phyloP scores from a whole-genome alignment of 2,888 invertebrate species.

The Scrobipalpa atriplicella region DNA sequence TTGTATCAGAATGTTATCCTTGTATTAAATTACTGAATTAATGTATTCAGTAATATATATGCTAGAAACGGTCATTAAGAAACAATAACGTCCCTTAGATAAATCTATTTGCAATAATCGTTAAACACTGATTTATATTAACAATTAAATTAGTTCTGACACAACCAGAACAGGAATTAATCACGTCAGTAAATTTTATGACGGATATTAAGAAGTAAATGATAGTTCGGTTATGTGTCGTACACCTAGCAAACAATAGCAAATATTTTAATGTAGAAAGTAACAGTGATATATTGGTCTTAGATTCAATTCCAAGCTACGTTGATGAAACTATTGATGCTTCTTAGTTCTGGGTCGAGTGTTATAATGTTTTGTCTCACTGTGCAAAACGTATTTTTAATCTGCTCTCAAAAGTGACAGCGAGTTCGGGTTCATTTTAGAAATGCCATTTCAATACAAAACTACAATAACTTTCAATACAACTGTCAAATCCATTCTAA shows the following conservation, averaged over 20 bases:
- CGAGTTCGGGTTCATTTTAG: no score
- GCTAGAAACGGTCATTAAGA: conserved; percentile 12
- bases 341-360: no score
- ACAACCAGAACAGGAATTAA: conserved; percentile 61
- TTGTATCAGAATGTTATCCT: not conserved
- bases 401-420: no score
- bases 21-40: not conserved
- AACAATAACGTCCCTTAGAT: conserved; percentile 38
- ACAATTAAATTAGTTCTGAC: conserved; percentile 67
- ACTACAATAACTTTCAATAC: no score
- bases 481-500: no score
- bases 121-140: conserved; percentile 61
- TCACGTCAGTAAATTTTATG: conserved; percentile 42
- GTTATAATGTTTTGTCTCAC: no score
- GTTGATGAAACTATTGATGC: no score
- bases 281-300: not conserved
- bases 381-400: no score
- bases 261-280: conserved; percentile 6
- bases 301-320: not conserved
- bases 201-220: not conserved
- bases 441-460: no score
- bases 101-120: conserved; percentile 64
- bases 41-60: not conserved
- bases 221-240: not conserved
- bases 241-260: not conserved